Percentiles rank a stretch among this genome's conserved stretches.
Conservation (phyloP, 1,140 invertebrate genomes). For the Drosophila lini region DNA sequence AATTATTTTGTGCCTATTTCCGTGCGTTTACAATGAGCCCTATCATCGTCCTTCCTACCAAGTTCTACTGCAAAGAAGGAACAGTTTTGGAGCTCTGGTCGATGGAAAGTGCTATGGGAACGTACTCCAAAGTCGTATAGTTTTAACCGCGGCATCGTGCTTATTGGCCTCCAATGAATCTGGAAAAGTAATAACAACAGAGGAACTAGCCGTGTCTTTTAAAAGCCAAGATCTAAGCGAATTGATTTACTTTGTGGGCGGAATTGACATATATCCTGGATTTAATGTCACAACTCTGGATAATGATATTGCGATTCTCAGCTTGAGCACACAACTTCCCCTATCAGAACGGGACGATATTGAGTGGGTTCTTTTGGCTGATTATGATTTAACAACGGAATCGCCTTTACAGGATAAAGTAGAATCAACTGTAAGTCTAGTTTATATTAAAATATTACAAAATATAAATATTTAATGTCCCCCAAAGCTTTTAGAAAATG, state of each 20-base stretch:
- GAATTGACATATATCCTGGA: conserved; percentile 12
- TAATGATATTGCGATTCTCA: conserved; percentile 33
- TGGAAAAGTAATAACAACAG: background rate
- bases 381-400: conserved; percentile 21
- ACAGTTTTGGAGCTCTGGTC: background rate
- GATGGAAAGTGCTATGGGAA: conserved; percentile 38
- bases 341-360: conserved; percentile 28
- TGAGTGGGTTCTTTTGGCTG: conserved; percentile 31
- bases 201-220: conserved; percentile 13
- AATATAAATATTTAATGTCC: background rate
- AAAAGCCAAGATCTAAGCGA: conserved; percentile 10
- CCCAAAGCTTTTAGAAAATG: conserved; percentile 1
- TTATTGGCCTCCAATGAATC: background rate
- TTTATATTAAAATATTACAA: background rate
- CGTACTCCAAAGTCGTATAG: conserved; percentile 44
- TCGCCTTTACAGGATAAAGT: background rate
- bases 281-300: conserved; percentile 23
- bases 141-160: conserved; percentile 46
- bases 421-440: conserved; percentile 21
- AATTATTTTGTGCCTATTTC: conserved; percentile 18
- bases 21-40: conserved; percentile 22
- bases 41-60: conserved; percentile 29
- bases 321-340: conserved; percentile 28
- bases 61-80: conserved; percentile 25
- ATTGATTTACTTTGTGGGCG: conserved; percentile 14